These are phyloP conservation scores for Pelosia muscerda DNA, from an alignment of 2,888 invertebrate species.

Conservation along the genomic window DNA sequence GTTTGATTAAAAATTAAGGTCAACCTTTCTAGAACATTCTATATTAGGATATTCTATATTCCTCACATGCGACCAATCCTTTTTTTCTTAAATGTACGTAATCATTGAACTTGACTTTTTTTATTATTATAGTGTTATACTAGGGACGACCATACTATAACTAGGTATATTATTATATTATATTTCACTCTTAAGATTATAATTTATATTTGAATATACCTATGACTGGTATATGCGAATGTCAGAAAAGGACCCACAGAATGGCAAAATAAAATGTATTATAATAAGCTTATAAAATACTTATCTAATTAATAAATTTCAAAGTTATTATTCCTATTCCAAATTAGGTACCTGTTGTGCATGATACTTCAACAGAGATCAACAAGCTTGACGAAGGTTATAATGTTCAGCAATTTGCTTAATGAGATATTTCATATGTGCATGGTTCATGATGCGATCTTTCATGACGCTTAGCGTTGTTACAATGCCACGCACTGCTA, in stretches of 20 bases:
- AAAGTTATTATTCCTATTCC: background rate
- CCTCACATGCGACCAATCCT: background rate
- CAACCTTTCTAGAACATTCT: background rate
- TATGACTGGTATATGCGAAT: too few species aligned
- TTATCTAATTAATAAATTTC: background rate
- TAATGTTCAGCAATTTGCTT: constrained; percentile 13
- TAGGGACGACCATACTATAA: too few species aligned
- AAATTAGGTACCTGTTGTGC: too few species aligned
- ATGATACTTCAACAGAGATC: background rate
- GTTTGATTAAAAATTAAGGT: background rate
- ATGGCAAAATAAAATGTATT: background rate
- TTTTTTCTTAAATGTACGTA: background rate
- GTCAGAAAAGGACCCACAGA: background rate
- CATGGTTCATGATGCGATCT: constrained; percentile 40
- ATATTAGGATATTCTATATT: background rate
- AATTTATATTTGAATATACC: background rate
- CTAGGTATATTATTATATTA: too few species aligned
- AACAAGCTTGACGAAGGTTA: constrained; percentile 3
- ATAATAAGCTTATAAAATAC: background rate
- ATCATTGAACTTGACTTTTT: background rate
- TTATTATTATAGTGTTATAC: too few species aligned
- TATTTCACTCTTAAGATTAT: background rate
- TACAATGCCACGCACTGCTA: constrained; percentile 36
- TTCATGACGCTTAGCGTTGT: constrained; percentile 36
- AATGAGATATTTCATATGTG: constrained; percentile 35